Percentiles rank a stretch among this genome's conserved stretches.
These are phyloP conservation scores for Thalassaphorura encarpata DNA, from an alignment of 1,140 invertebrate genomes.

Conservation along the genomic window DNA sequence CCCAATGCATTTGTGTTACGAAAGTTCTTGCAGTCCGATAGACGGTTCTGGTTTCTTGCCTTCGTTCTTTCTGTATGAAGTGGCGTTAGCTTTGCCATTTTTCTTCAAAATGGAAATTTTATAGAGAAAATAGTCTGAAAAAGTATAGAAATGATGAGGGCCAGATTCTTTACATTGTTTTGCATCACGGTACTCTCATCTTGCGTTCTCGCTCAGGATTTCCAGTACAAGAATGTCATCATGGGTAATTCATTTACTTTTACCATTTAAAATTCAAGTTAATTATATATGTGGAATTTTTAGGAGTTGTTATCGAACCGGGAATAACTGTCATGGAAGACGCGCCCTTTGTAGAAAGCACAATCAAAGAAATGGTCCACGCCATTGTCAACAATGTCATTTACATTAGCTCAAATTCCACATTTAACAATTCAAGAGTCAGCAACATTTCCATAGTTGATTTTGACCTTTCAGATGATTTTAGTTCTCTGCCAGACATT, in stretches of 20 bases:
- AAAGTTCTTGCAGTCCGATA: too few species aligned
- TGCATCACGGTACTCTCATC: too few species aligned
- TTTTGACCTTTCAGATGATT: slow-evolving; percentile 9
- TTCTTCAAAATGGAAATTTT: too few species aligned
- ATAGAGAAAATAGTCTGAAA: too few species aligned
- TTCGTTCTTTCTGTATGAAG: too few species aligned
- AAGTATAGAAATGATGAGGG: too few species aligned
- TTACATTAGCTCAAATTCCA: neutral
- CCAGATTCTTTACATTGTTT: too few species aligned
- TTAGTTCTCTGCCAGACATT: slow-evolving; percentile 12
- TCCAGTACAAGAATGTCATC: slow-evolving; percentile 8
- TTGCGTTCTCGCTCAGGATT: neutral
- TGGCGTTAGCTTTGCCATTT: too few species aligned
- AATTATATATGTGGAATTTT: neutral
- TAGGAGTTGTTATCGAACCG: slow-evolving; percentile 4
- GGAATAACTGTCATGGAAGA: neutral
- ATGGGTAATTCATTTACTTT: slow-evolving; percentile 6
- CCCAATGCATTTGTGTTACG: too few species aligned
- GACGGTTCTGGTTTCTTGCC: too few species aligned
- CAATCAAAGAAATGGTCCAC: neutral
- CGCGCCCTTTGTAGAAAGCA: neutral
- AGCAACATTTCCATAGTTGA: slow-evolving; percentile 23
- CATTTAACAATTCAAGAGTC: neutral
- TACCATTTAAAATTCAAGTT: neutral
- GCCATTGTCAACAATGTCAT: neutral